Evolutionary conservation across 2,888 invertebrate genomes (phyloP).

Genomic region (Luperina testacea): DNA sequence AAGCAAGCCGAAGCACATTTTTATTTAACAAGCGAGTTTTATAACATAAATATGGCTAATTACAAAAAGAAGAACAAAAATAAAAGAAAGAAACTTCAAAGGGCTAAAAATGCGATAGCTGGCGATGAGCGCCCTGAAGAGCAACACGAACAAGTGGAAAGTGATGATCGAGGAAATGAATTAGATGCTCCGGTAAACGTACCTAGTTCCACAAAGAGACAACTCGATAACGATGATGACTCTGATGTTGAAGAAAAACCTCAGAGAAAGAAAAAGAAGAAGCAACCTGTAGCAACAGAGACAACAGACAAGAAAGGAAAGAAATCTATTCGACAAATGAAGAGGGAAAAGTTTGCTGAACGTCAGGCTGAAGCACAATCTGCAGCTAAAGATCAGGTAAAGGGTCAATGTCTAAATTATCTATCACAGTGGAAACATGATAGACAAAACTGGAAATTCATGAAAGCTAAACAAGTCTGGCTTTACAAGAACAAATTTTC

Average conservation of each 20-base stretch:
- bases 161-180: constrained; percentile 55
- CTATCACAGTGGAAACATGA: constrained; percentile 93
- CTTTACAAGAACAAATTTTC: constrained; percentile 93
- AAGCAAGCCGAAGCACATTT: constrained; percentile 31
- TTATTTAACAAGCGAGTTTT: neutral
- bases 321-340: constrained; percentile 92
- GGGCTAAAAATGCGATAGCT: constrained; percentile 18
- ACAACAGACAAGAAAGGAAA: constrained; percentile 82
- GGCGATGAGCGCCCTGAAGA: constrained; percentile 27
- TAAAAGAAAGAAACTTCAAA: constrained; percentile 66
- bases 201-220: constrained; percentile 59
- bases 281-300: constrained; percentile 73
- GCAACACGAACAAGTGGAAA: constrained; percentile 51
- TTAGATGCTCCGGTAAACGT: constrained; percentile 54
- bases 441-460: constrained; percentile 94
- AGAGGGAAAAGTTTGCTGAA: constrained; percentile 91
- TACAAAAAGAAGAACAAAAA: constrained; percentile 76
- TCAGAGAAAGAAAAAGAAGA: constrained; percentile 82
- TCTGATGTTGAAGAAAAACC: constrained; percentile 78
- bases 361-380: constrained; percentile 89
- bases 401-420: constrained; percentile 91
- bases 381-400: constrained; percentile 88
- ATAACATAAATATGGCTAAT: constrained; percentile 69
- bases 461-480: constrained; percentile 94
- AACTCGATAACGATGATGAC: constrained; percentile 71